Conservation (phyloP, 2,888 invertebrate species). For the Orgyia antiqua region DNA sequence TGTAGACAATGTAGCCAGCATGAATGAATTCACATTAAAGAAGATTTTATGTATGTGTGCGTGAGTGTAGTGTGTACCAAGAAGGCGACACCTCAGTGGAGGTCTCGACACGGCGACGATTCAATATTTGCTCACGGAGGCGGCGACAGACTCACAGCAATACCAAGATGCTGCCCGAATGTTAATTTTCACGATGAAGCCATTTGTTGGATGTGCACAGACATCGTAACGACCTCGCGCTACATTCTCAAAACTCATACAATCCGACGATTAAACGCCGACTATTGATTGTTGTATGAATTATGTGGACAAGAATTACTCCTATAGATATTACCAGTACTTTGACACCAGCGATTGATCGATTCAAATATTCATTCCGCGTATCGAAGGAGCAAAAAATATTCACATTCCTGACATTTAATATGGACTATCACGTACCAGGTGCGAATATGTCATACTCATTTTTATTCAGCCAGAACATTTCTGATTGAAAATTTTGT, state of each 20-base stretch:
- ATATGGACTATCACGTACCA: slow-evolving; percentile 30
- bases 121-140: slow-evolving; percentile 63
- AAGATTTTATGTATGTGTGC: slow-evolving; percentile 41
- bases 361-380: slow-evolving; percentile 33
- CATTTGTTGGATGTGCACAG: slow-evolving; percentile 64
- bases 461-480: slow-evolving; percentile 36
- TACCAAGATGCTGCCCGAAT: slow-evolving; percentile 59
- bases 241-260: slow-evolving; percentile 60
- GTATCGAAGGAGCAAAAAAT: slow-evolving; percentile 28
- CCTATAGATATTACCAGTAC: slow-evolving; percentile 13
- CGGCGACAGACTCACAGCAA: slow-evolving; percentile 24
- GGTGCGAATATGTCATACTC: slow-evolving; percentile 34
- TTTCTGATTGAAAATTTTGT: too few relatives aligned
- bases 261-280: slow-evolving; percentile 50
- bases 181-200: slow-evolving; percentile 72
- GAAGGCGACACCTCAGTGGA: slow-evolving; percentile 58
- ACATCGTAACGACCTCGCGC: slow-evolving; percentile 50
- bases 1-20: slow-evolving; percentile 23
- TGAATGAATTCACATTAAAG: slow-evolving; percentile 37
- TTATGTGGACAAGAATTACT: slow-evolving; percentile 43
- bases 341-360: slow-evolving; percentile 30
- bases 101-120: slow-evolving; percentile 49
- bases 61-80: slow-evolving; percentile 33
- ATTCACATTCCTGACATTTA: slow-evolving; percentile 34
- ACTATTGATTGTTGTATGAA: slow-evolving; percentile 57